A percentile compares a stretch with the other conserved stretches of the same genome.
These are phyloP conservation scores for Xyrichtys novacula DNA, from an alignment of 2,797 vertebrate species.

Conservation along the genomic window DNA sequence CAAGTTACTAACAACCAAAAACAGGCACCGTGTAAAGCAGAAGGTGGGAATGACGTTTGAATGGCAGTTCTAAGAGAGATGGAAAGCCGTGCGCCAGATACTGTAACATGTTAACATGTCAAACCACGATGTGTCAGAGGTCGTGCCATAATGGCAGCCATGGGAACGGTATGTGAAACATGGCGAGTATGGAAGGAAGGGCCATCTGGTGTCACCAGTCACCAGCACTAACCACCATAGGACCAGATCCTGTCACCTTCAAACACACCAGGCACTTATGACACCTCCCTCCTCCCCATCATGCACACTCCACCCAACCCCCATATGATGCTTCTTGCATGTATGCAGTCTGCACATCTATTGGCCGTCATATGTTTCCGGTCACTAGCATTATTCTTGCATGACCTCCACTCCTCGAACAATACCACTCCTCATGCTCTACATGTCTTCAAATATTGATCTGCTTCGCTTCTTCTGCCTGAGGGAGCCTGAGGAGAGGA, in stretches of 20 bases:
- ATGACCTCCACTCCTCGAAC: conserved; percentile 52
- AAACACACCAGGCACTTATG: conserved; percentile 35
- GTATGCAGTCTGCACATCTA: conserved; percentile 40
- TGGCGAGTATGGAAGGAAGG: conserved; percentile 49
- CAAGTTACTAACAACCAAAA: conserved; percentile 63
- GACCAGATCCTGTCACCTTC: conserved; percentile 39
- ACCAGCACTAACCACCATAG: conserved; percentile 43
- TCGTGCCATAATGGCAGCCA: conserved; percentile 53
- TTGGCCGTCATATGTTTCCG: conserved; percentile 69
- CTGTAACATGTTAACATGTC: conserved; percentile 69
- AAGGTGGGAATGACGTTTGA: not conserved
- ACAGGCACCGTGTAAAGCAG: conserved; percentile 30
- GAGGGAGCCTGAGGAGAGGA: conserved; percentile 35
- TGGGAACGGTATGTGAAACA: conserved; percentile 62
- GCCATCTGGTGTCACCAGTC: conserved; percentile 66
- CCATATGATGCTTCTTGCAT: conserved; percentile 19
- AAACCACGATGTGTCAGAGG: conserved; percentile 42
- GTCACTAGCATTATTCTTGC: conserved; percentile 72
- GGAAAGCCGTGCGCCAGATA: conserved; percentile 22
- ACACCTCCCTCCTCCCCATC: not conserved
- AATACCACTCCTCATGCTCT: conserved; percentile 71
- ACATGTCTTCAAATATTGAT: conserved; percentile 81
- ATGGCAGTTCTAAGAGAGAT: conserved; percentile 4
- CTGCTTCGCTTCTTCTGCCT: conserved; percentile 38
- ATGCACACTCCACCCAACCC: conserved; percentile 14